Evolutionary conservation across 1,140 invertebrate species (phyloP).

Genomic region (Trachelipus rathkii): DNA sequence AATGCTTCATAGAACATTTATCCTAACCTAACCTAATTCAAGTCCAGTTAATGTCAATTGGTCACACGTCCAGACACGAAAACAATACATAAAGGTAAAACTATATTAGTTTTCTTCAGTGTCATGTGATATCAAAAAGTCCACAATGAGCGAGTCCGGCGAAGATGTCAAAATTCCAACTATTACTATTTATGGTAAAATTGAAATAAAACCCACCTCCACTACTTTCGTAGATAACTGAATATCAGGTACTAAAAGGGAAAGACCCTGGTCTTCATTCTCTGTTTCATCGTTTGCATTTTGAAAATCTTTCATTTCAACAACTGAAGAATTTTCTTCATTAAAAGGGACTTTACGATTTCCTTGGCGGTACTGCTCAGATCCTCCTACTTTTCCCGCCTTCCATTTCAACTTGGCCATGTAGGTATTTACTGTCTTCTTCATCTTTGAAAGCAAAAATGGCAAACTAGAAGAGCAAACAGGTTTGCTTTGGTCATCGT

Average conservation of each 20-base stretch:
- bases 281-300: neutral
- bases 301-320: neutral
- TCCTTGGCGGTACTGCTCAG: neutral
- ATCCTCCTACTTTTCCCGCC: slow-evolving; percentile 21
- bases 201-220: slow-evolving; percentile 46
- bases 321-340: neutral
- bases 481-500: slow-evolving; percentile 1
- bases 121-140: too few relatives aligned
- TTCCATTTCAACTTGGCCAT: slow-evolving; percentile 69
- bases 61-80: too few relatives aligned
- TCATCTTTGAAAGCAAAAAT: slow-evolving; percentile 77
- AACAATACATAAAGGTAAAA: too few relatives aligned
- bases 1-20: too few relatives aligned
- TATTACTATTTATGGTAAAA: too few relatives aligned
- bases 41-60: too few relatives aligned
- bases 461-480: slow-evolving; percentile 55
- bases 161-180: too few relatives aligned
- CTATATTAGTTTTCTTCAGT: too few relatives aligned
- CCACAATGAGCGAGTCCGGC: too few relatives aligned
- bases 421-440: slow-evolving; percentile 84
- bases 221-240: slow-evolving; percentile 73
- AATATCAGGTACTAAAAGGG: slow-evolving; percentile 81
- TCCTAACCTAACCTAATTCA: too few relatives aligned
- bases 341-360: neutral
- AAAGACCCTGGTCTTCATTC: slow-evolving; percentile 73